A percentile compares a stretch with the other conserved stretches of the same genome.
Conservation (phyloP, 2,113 vertebrate species). For the Gambusia holbrooki region DNA sequence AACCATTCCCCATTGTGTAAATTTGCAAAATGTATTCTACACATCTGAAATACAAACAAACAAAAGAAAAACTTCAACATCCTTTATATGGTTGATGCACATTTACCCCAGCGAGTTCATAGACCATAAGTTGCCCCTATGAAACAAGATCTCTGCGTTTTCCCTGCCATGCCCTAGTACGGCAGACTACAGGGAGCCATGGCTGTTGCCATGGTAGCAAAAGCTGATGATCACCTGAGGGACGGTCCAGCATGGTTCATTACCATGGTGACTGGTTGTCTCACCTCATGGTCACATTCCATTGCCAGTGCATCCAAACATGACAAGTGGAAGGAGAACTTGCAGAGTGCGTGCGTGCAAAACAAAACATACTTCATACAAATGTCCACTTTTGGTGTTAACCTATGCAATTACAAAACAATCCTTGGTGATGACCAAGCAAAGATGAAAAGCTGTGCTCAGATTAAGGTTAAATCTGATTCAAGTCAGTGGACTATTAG, state of each 20-base stretch:
- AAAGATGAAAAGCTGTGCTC: background rate
- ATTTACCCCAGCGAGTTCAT: background rate
- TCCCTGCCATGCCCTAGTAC: constrained; percentile 18
- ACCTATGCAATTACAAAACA: background rate
- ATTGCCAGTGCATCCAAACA: constrained; percentile 39
- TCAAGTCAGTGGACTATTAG: background rate
- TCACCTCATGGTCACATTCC: constrained; percentile 29
- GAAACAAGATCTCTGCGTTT: constrained; percentile 14
- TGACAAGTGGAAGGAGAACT: constrained; percentile 16
- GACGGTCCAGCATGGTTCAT: constrained; percentile 59
- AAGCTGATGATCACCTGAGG: constrained; percentile 55
- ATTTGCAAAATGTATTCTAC: background rate
- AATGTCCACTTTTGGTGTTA: background rate
- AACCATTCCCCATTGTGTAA: background rate
- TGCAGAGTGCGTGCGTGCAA: background rate
- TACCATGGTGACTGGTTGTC: constrained; percentile 65
- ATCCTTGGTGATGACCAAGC: background rate
- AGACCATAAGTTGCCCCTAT: constrained; percentile 1
- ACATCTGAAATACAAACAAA: background rate
- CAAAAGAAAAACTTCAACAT: background rate
- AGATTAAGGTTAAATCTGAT: constrained; percentile 20
- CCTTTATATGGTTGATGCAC: background rate
- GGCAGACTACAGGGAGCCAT: constrained; percentile 49
- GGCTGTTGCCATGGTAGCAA: constrained; percentile 69
- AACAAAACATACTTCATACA: background rate